Evolutionary conservation across 2,113 vertebrate species (phyloP).

Genomic region (Poecile atricapillus): DNA sequence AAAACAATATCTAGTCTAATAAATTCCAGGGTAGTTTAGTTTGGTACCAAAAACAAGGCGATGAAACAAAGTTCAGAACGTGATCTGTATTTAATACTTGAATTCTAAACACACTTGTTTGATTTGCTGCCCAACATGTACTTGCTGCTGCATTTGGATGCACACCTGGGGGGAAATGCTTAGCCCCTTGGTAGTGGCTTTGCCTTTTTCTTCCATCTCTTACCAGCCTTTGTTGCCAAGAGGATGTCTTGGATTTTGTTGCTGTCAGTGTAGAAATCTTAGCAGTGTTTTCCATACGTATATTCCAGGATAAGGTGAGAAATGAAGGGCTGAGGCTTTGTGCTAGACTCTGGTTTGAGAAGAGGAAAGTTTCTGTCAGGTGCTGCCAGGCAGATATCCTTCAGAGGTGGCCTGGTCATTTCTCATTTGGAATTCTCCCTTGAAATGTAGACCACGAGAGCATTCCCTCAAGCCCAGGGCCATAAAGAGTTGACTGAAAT

Average conservation of each 20-base stretch:
- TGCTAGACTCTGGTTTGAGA: neutral
- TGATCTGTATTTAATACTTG: neutral
- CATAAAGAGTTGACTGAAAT: neutral
- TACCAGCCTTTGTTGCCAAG: neutral
- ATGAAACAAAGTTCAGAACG: neutral
- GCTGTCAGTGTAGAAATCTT: neutral
- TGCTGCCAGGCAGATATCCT: neutral
- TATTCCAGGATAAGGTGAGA: neutral
- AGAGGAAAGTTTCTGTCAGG: neutral
- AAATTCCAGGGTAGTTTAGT: neutral
- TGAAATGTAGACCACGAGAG: neutral
- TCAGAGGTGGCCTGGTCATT: neutral
- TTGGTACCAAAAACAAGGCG: neutral
- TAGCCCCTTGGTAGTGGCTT: neutral
- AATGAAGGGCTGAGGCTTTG: neutral
- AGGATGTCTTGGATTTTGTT: neutral
- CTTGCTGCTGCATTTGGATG: neutral
- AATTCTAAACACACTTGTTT: neutral
- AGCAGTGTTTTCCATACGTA: accelerated
- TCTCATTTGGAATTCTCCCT: neutral
- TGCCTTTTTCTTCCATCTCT: neutral
- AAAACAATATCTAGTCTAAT: neutral
- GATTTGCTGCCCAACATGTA: neutral
- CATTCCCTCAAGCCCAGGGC: neutral
- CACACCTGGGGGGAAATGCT: neutral